These are phyloP conservation scores for Nothoprocta perdicaria DNA, from an alignment of 2,113 vertebrate genomes.

Conservation along the genomic window DNA sequence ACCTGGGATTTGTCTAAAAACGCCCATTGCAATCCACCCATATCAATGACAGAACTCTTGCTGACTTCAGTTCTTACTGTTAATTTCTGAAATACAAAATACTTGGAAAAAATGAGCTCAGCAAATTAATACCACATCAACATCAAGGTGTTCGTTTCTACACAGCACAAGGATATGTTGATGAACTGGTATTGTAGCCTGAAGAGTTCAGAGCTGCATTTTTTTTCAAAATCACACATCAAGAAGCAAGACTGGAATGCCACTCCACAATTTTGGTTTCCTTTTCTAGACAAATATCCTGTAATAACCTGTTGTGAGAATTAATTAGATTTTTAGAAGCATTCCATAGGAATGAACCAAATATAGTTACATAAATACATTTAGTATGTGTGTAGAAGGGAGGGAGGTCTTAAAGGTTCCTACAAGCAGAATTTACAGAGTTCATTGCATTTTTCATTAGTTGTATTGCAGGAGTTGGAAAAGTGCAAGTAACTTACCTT, in stretches of 20 bases:
- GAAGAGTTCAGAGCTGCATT: not conserved
- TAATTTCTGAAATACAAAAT: not conserved
- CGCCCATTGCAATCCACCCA: not conserved
- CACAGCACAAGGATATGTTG: not conserved
- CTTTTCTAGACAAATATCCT: not conserved
- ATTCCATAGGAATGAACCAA: slow-evolving; percentile 25
- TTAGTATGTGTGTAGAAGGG: not conserved
- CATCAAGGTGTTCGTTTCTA: not conserved
- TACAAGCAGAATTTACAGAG: not conserved
- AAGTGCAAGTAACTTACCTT: not conserved
- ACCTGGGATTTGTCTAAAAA: not conserved
- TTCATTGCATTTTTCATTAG: not conserved
- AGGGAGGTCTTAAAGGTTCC: not conserved
- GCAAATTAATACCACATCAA: not conserved
- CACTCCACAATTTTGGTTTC: not conserved
- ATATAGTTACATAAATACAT: not conserved
- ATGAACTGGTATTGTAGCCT: not conserved
- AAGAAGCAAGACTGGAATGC: slow-evolving; percentile 1
- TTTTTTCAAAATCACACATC: not conserved
- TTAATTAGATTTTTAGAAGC: not conserved
- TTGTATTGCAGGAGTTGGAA: not conserved
- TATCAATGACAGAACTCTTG: not conserved
- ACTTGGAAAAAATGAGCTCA: not conserved
- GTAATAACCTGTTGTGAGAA: slow-evolving; percentile 16
- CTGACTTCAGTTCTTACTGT: not conserved